A percentile compares a stretch with the other conserved stretches of the same genome.
phyloP scores from a whole-genome alignment of 1,140 invertebrate genomes.

The Halictus rubicundus region DNA sequence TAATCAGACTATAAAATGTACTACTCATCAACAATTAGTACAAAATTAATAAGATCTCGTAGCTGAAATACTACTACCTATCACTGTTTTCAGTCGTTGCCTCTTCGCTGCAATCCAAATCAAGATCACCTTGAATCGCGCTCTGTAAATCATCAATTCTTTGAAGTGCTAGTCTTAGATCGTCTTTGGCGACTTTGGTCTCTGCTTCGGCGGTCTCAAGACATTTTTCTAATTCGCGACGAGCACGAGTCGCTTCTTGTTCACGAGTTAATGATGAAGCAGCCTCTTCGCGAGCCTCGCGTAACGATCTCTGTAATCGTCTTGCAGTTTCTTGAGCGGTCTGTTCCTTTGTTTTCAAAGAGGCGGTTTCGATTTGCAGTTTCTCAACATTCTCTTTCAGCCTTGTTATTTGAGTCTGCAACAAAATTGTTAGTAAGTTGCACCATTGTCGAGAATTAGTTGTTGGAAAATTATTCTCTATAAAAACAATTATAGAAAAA shows the following conservation, averaged over 20 bases:
- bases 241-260: conserved; percentile 86
- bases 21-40: no score
- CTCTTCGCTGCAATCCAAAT: conserved; percentile 82
- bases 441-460: no score
- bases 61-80: no score
- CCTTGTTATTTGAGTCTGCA: conserved; percentile 86
- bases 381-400: conserved; percentile 92
- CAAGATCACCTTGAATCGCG: conserved; percentile 89
- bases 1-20: neutral
- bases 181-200: conserved; percentile 83
- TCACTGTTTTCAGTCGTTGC: conserved; percentile 83
- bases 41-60: no score
- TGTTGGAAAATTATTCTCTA: no score
- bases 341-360: conserved; percentile 86
- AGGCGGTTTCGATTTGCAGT: conserved; percentile 87
- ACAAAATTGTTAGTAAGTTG: conserved; percentile 15
- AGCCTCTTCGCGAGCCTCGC: conserved; percentile 88
- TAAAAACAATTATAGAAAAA: no score
- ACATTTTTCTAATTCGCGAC: conserved; percentile 86
- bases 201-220: conserved; percentile 85
- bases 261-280: conserved; percentile 85
- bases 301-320: conserved; percentile 85
- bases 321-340: conserved; percentile 88
- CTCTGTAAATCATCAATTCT: conserved; percentile 91
- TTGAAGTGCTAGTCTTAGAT: conserved; percentile 90